These are phyloP conservation scores for Malacosoma neustria DNA, from an alignment of 2,888 invertebrate genomes.

Conservation along the genomic window DNA sequence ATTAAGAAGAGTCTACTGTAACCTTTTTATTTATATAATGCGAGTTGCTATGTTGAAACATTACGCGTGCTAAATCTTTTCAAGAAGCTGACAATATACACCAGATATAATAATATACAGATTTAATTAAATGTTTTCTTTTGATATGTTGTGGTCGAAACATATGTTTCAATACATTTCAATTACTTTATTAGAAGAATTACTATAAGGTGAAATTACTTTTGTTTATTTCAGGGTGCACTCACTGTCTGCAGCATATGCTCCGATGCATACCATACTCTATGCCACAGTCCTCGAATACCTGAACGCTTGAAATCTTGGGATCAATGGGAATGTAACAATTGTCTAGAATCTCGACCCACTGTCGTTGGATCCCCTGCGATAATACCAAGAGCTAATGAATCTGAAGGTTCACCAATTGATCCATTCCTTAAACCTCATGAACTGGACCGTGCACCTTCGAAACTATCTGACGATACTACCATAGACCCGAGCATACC, in stretches of 20 bases:
- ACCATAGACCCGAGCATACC: slow-evolving; percentile 81
- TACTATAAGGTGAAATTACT: too few species aligned
- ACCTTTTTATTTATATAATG: too few species aligned
- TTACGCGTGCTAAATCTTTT: too few species aligned
- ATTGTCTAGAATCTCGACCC: slow-evolving; percentile 72
- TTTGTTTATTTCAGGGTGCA: slow-evolving; percentile 71
- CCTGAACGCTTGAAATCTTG: slow-evolving; percentile 71
- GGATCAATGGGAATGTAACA: slow-evolving; percentile 82
- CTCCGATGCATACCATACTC: slow-evolving; percentile 88
- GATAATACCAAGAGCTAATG: slow-evolving; percentile 39
- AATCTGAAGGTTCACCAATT: slow-evolving; percentile 33
- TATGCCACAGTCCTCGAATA: slow-evolving; percentile 85
- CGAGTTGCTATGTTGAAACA: too few species aligned
- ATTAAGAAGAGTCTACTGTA: too few species aligned
- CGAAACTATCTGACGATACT: slow-evolving; percentile 49
- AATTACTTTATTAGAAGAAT: too few species aligned
- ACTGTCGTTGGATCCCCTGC: slow-evolving; percentile 47
- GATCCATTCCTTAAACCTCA: slow-evolving; percentile 65
- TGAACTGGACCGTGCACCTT: slow-evolving; percentile 55
- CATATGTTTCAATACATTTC: too few species aligned
- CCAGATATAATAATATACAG: too few species aligned
- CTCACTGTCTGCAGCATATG: slow-evolving; percentile 88
- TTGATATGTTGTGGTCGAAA: too few species aligned
- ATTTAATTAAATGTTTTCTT: too few species aligned
- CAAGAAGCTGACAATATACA: too few species aligned